Base-by-base conservation (phyloP, 2,797 vertebrate species). In the Lophura swinhoii region DNA sequence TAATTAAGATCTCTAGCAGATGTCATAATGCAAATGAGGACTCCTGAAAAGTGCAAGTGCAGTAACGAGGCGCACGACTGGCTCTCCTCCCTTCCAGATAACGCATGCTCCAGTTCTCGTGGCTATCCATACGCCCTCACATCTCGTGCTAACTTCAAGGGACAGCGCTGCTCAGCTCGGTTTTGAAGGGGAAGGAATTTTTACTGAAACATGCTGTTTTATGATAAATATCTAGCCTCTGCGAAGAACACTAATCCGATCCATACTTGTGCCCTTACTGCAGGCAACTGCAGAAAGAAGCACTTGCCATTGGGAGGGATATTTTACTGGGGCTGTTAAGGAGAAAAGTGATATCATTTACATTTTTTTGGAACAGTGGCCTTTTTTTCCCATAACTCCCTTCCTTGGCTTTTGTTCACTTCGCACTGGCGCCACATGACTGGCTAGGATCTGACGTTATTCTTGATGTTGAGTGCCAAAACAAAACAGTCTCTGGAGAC, bases 291-390 rank as follows among this genome's bases (percentile, higher is more conserved):
- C 2, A 4, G 39, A 74, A 55, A 63, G 77, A 82, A 31, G 29
- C 58, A 55, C 33, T 94, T 44, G 46, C 37, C 56, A 8, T 88
- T 84, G 71, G 58, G 70, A 88, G 88, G 33, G 44, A 37, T 46
- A 17, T 59, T 89, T 79, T 86, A 55, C 39, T 84, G 89, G 70
- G 2, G 24, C 21, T 0, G 2, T 74, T 79, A 84, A 68, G 28
- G 41, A 84, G n/a, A 12, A 68, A 39, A 70, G 49, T 86, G 91
- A 95, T 87, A 87, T 94, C 60, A 92, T 46, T 71, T 64, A 46
- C 9, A 70, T 67, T 87, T 93, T 43, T 93, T 93, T 96, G 21
- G 69, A 95, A 95, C 94, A 95, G 92, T 90, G 83, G 74, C n/a
- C 58, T 78, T 91, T 91, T 91, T 87, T 87, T 11, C 66, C 83